Conservation (phyloP, 1,140 invertebrate genomes). For the Trachymyrmex septentrionalis region DNA sequence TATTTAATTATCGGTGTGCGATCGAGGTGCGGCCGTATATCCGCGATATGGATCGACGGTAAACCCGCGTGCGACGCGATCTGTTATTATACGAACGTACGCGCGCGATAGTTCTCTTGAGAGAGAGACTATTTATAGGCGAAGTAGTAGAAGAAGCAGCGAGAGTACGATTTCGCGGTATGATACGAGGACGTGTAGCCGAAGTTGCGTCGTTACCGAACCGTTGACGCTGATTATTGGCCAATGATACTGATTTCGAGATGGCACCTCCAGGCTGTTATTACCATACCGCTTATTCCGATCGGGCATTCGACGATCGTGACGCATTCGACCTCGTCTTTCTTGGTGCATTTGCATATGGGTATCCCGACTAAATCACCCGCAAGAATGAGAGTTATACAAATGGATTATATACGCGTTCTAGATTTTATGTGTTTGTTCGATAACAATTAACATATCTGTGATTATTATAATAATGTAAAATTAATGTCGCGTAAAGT, state of each 20-base stretch:
- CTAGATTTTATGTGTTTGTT: neutral
- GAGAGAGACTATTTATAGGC: constrained; percentile 74
- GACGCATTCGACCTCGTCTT: constrained; percentile 30
- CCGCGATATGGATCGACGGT: constrained; percentile 65
- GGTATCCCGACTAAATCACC: neutral
- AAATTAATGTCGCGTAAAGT: neutral
- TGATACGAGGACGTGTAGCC: constrained; percentile 47
- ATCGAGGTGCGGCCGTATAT: constrained; percentile 62
- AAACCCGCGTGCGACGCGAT: constrained; percentile 63
- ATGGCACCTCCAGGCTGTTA: constrained; percentile 39
- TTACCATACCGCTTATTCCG: constrained; percentile 45
- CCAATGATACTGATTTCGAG: constrained; percentile 60
- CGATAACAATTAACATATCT: neutral
- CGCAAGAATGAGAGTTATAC: neutral
- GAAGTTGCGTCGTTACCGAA: constrained; percentile 52
- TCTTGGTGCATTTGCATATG: constrained; percentile 25
- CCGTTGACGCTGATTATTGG: constrained; percentile 67
- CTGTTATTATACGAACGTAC: constrained; percentile 72
- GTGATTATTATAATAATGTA: too few relatives aligned
- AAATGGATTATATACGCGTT: neutral
- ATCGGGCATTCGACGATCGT: constrained; percentile 20
- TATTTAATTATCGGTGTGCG: constrained; percentile 74
- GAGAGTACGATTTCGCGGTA: constrained; percentile 37
- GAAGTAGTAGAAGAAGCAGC: constrained; percentile 29
- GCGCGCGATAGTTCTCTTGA: constrained; percentile 32